These are phyloP conservation scores for Pogonocichla stellata DNA, from an alignment of 2,113 vertebrate genomes.

Conservation along the genomic window DNA sequence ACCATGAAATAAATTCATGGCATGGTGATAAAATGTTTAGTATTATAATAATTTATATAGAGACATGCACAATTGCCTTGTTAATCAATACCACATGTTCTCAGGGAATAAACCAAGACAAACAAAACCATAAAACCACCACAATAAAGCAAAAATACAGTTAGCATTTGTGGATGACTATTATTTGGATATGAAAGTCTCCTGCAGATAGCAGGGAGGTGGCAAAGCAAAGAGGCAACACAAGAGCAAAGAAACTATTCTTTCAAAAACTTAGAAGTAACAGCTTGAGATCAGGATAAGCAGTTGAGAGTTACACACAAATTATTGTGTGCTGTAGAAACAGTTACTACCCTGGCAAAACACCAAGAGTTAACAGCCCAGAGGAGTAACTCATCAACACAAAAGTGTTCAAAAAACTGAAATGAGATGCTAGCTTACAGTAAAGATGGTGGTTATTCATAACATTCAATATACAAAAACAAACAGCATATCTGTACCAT, in stretches of 20 bases:
- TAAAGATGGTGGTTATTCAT: neutral
- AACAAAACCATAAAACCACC: neutral
- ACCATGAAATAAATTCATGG: neutral
- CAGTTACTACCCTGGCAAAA: neutral
- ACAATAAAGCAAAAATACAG: neutral
- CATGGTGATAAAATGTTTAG: neutral
- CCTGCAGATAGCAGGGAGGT: neutral
- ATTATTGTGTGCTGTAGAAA: neutral
- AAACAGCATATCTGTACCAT: neutral
- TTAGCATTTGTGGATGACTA: neutral
- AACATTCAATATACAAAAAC: neutral
- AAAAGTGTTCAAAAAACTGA: neutral
- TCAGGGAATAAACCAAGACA: neutral
- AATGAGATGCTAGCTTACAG: neutral
- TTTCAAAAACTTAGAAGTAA: neutral
- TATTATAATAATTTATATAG: neutral
- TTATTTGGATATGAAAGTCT: neutral
- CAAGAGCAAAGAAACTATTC: neutral
- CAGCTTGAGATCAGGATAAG: neutral
- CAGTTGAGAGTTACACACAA: neutral
- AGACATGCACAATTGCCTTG: neutral
- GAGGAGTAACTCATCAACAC: neutral
- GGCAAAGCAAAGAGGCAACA: neutral
- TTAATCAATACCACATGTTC: neutral
- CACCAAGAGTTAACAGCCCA: neutral